Percentiles rank a stretch among this genome's conserved stretches.
Evolutionary conservation across 2,113 vertebrate species (phyloP).

Genomic region (Myanophis thanlyinensis): DNA sequence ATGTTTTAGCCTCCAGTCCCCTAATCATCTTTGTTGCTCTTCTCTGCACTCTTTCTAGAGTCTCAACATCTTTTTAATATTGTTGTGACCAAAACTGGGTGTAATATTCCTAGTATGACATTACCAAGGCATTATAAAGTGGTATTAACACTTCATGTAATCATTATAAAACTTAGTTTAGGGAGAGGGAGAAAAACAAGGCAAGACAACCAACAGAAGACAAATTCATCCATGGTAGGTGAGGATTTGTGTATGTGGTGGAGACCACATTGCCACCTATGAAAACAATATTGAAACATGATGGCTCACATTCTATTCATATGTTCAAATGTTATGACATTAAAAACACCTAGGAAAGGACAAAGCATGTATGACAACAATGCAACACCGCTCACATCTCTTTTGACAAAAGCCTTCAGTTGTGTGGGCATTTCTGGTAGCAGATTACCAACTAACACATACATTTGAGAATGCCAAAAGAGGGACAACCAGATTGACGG

Average conservation of each 20-base stretch:
- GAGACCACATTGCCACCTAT: background rate
- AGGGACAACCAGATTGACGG: background rate
- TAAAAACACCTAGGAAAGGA: background rate
- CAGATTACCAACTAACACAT: background rate
- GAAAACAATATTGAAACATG: background rate
- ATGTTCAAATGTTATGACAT: background rate
- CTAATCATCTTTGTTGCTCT: too few relatives aligned
- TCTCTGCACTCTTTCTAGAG: too few relatives aligned
- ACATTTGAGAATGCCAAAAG: background rate
- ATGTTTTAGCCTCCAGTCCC: too few relatives aligned
- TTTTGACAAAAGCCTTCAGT: background rate
- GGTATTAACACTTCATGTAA: too few relatives aligned
- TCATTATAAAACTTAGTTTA: background rate
- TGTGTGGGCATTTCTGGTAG: background rate
- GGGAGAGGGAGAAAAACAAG: background rate
- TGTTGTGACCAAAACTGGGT: too few relatives aligned
- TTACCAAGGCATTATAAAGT: too few relatives aligned
- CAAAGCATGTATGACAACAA: background rate
- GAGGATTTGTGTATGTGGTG: background rate
- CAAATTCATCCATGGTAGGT: background rate
- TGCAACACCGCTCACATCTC: background rate
- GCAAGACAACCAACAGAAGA: background rate
- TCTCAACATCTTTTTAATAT: too few relatives aligned
- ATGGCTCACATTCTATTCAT: background rate
- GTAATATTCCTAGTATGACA: too few relatives aligned